Conservation (phyloP, 2,113 vertebrate species). For the Chionis minor region DNA sequence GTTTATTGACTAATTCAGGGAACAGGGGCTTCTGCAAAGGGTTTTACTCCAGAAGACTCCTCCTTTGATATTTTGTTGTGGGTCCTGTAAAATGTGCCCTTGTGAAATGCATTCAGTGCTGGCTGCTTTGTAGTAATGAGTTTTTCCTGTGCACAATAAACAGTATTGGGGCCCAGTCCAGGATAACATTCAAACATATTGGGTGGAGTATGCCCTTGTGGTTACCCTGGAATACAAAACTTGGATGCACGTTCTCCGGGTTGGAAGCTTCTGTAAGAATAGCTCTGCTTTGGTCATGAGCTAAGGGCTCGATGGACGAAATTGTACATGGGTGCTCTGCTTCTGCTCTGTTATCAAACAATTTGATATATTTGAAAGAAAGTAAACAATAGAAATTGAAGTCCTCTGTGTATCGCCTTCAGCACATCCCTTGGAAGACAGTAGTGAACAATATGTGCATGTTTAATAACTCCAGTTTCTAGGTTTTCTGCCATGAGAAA, state of each 20-base stretch:
- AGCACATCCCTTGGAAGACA: neutral
- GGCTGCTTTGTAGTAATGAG: constrained; percentile 3
- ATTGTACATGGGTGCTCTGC: neutral
- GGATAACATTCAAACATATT: constrained; percentile 7
- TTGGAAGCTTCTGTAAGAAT: constrained; percentile 9
- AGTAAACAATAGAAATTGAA: constrained; percentile 3
- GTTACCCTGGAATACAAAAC: constrained; percentile 42
- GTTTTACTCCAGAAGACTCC: neutral
- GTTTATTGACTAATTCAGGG: neutral
- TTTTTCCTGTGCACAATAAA: constrained; percentile 44
- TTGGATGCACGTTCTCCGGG: neutral
- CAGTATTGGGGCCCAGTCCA: neutral
- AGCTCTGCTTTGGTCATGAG: neutral
- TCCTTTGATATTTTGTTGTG: neutral
- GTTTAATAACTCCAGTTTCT: neutral
- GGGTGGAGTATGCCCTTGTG: constrained; percentile 58
- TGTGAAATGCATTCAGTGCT: neutral
- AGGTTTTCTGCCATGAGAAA: neutral
- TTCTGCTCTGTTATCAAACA: neutral
- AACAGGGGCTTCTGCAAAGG: neutral
- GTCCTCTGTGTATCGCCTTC: neutral
- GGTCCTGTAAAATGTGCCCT: neutral
- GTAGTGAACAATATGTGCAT: neutral
- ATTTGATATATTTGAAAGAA: neutral
- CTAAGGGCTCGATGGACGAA: neutral